Evolutionary conservation across 2,888 invertebrate genomes (phyloP).

Genomic region (Drymonia ruficornis): DNA sequence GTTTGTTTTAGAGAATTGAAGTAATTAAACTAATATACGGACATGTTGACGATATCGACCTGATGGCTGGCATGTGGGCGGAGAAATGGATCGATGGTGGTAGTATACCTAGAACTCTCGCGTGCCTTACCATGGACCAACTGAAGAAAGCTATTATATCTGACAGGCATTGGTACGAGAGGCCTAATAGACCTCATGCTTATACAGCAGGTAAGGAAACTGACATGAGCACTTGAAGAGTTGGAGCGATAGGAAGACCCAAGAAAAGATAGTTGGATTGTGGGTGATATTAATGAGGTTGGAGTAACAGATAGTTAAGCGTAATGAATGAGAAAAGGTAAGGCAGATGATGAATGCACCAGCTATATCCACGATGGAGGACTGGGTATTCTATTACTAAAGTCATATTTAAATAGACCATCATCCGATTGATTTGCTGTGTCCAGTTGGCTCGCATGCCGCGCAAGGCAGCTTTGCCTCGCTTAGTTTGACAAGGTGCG

Average conservation of each 20-base stretch:
- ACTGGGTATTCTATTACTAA: too few species aligned
- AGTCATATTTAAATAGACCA: too few species aligned
- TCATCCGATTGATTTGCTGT: too few species aligned
- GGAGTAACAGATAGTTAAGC: too few species aligned
- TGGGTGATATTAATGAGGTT: background rate
- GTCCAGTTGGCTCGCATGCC: too few species aligned
- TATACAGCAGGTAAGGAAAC: constrained; percentile 41
- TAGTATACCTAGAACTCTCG: constrained; percentile 93
- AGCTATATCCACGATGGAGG: too few species aligned
- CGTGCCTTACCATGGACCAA: constrained; percentile 93
- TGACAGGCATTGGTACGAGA: constrained; percentile 90
- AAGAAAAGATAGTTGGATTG: too few species aligned
- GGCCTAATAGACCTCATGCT: constrained; percentile 36
- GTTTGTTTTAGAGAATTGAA: constrained; percentile 37
- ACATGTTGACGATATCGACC: constrained; percentile 92
- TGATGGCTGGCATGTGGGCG: constrained; percentile 93
- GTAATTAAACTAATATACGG: constrained; percentile 36
- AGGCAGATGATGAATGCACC: too few species aligned
- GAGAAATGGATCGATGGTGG: constrained; percentile 91
- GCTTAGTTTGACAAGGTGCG: too few species aligned
- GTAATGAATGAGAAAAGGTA: too few species aligned
- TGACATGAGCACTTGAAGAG: background rate
- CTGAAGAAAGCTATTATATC: constrained; percentile 90
- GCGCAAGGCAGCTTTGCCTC: too few species aligned
- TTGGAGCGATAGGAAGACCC: background rate